Evolutionary conservation across 1,140 invertebrate genomes (phyloP), one percentile per base, ranked within the genome.

Genomic region (Neuroterus valhalla): DNA sequence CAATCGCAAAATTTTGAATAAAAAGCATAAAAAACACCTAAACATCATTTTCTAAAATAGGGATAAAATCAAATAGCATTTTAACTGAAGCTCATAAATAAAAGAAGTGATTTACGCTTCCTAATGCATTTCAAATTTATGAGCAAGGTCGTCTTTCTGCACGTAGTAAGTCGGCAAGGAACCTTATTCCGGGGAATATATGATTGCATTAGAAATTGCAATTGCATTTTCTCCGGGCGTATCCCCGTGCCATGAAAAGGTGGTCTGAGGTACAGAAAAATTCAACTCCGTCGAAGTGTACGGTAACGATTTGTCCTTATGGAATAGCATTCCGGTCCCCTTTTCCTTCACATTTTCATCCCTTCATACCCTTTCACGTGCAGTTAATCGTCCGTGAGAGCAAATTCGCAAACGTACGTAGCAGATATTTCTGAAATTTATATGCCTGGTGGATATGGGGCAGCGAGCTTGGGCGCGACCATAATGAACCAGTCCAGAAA

Each of bases 151-250:
- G 23, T 23, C 6, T 31, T 31, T 31, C 10, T 23, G 8, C 10
- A 3, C 21, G 52, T 14, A 15, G 31, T 62, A 62, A 62, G 14
- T 38, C 3, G 15, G 15, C 15, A 62, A 62, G 31, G 23, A 26
- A 55, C 11, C 52, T 14, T 21, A 55, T 52, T 23, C 21, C 0
- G 8, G 23, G 8, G 19, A 62, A 62, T 62, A 62, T 62, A 38
- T 62, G 52, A 19, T 26, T 62, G 23, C 52, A 62, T 62, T 62
- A 62, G 55, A 62, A 62, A 55, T 23, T 55, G 52, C 52, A 55
- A 11, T 55, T 19, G 50, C 50, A 26, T 5, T 55, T 55, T 23
- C 50, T 55, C 52, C n/a, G 23, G 12, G 31, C 12, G n/a, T 62
- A 31, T 62, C n/a, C 23, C 31, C 3, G 23, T 62, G 31, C 52